Percentiles rank a stretch among this genome's conserved stretches.
phyloP scores from a whole-genome alignment of 1,140 invertebrate genomes.

The Phenacoccus solenopsis region DNA sequence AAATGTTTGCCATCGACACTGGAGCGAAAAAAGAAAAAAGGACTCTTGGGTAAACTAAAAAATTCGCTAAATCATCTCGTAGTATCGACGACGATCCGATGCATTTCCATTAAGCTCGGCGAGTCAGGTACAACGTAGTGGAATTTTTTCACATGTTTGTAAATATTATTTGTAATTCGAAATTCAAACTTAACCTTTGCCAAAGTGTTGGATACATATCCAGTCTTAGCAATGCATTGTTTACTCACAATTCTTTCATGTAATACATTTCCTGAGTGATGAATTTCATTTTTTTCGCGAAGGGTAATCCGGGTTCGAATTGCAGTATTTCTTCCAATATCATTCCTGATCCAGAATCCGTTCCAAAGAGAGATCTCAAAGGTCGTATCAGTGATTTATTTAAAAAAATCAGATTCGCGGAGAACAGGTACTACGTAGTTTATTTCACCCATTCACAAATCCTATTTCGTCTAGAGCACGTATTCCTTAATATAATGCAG shows the following conservation, averaged over 20 bases:
- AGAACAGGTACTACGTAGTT: slow-evolving; percentile 51
- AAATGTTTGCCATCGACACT: slow-evolving; percentile 47
- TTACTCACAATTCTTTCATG: not conserved
- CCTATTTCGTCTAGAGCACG: too few species aligned
- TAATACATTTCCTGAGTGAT: not conserved
- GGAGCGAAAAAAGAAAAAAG: slow-evolving; percentile 68
- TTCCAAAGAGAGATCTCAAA: slow-evolving; percentile 61
- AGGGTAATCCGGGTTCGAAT: slow-evolving; percentile 64
- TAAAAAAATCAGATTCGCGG: slow-evolving; percentile 49
- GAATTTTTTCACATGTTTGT: not conserved
- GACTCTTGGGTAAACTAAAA: slow-evolving; percentile 68
- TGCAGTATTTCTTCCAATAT: slow-evolving; percentile 44
- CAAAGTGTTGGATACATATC: too few species aligned
- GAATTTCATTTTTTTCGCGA: too few species aligned
- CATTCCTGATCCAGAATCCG: slow-evolving; percentile 38
- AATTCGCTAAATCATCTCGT: slow-evolving; percentile 62
- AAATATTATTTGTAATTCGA: not conserved
- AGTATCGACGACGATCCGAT: slow-evolving; percentile 46
- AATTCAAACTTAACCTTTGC: not conserved
- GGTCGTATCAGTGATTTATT: slow-evolving; percentile 71
- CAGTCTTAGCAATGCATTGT: not conserved
- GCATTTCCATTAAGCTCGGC: slow-evolving; percentile 16
- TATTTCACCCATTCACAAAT: not conserved
- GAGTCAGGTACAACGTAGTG: not conserved
- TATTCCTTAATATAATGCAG: not conserved